phyloP scores from a whole-genome alignment of 2,797 vertebrate species.

The Aplochiton taeniatus region DNA sequence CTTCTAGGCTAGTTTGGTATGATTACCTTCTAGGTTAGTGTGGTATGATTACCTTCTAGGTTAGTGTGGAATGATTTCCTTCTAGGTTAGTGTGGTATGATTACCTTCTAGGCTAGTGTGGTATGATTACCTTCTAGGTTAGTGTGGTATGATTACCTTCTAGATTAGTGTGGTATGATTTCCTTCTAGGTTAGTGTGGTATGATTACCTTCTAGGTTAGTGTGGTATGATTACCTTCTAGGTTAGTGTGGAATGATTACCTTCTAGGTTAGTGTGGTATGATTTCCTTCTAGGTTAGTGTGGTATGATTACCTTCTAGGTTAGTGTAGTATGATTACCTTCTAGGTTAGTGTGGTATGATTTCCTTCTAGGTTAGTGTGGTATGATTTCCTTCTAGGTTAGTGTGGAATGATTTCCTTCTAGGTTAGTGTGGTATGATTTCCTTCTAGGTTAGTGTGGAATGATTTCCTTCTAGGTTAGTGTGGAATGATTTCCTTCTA shows the following conservation, averaged over 20 bases:
- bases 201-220: slow-evolving; percentile 87
- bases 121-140: slow-evolving; percentile 89
- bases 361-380: slow-evolving; percentile 84
- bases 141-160: too few relatives aligned
- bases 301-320: too few relatives aligned
- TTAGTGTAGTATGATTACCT: too few relatives aligned
- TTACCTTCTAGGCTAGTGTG: slow-evolving; percentile 84
- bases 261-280: slow-evolving; percentile 85
- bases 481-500: too few relatives aligned
- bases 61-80: too few relatives aligned
- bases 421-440: slow-evolving; percentile 86
- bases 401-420: too few relatives aligned
- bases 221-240: too few relatives aligned
- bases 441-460: slow-evolving; percentile 84
- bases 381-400: slow-evolving; percentile 89
- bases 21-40: slow-evolving; percentile 84
- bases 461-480: slow-evolving; percentile 87
- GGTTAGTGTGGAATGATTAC: too few relatives aligned
- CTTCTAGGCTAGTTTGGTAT: too few relatives aligned
- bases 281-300: slow-evolving; percentile 84
- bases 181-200: slow-evolving; percentile 84
- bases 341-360: slow-evolving; percentile 83
- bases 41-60: too few relatives aligned
- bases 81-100: slow-evolving; percentile 83
- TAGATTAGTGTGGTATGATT: slow-evolving; percentile 86